These are phyloP conservation scores for Zaprionus inermis DNA, from an alignment of 1,140 invertebrate species.

Conservation along the genomic window DNA sequence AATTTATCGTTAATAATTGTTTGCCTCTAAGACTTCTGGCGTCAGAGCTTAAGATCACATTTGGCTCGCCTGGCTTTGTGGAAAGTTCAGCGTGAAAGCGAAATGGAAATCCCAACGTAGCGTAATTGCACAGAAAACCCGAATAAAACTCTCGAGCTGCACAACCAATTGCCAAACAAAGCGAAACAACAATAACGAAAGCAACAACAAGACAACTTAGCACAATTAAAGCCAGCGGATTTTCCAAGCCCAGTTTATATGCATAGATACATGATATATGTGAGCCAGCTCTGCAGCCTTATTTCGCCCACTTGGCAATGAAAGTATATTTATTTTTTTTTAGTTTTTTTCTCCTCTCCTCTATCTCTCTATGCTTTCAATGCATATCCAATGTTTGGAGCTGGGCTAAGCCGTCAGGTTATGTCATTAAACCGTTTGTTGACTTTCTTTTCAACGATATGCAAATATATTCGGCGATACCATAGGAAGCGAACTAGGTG, in stretches of 20 bases:
- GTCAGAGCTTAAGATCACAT: slow-evolving; percentile 23
- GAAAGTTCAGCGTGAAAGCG: slow-evolving; percentile 48
- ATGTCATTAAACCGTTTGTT: slow-evolving; percentile 72
- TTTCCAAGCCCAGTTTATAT: slow-evolving; percentile 50
- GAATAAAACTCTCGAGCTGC: slow-evolving; percentile 47
- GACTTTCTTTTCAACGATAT: slow-evolving; percentile 76
- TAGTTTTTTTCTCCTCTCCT: slow-evolving; percentile 22
- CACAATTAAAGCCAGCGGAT: slow-evolving; percentile 68
- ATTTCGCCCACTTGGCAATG: slow-evolving; percentile 60
- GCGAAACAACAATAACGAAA: slow-evolving; percentile 34
- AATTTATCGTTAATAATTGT: slow-evolving; percentile 43
- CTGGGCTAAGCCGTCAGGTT: slow-evolving; percentile 41
- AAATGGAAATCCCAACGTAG: slow-evolving; percentile 42
- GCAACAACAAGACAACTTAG: slow-evolving; percentile 58
- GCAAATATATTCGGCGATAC: slow-evolving; percentile 51
- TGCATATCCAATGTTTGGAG: slow-evolving; percentile 5
- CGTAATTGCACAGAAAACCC: slow-evolving; percentile 26
- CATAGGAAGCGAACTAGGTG: slow-evolving; percentile 18
- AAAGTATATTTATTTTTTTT: slow-evolving; percentile 47
- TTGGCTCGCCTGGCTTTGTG: slow-evolving; percentile 10
- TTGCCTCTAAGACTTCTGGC: slow-evolving; percentile 40
- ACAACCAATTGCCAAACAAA: slow-evolving; percentile 51
- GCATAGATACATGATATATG: slow-evolving; percentile 4
- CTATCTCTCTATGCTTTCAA: slow-evolving; percentile 7
- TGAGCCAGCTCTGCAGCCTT: background rate